Percentiles rank a stretch among this genome's conserved stretches.
Conservation (phyloP, 2,113 vertebrate species). For the Nannospalax galili region DNA sequence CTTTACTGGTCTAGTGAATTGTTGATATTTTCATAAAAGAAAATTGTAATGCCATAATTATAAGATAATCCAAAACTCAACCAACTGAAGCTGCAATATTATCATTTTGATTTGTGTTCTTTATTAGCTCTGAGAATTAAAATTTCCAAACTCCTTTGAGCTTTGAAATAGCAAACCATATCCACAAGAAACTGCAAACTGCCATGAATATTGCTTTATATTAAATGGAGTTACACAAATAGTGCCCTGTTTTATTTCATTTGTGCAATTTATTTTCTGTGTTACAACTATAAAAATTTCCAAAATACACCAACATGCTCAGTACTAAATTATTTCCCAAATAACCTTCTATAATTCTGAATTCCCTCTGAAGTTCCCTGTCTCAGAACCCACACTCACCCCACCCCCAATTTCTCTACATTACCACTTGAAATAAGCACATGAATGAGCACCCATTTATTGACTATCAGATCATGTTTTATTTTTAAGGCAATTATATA, state of each 20-base stretch:
- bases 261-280: conserved; percentile 54
- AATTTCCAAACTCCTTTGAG: conserved; percentile 58
- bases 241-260: conserved; percentile 46
- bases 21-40: conserved; percentile 66
- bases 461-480: conserved; percentile 1
- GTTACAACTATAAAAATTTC: not conserved
- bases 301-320: not conserved
- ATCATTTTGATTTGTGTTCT: conserved; percentile 69
- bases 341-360: not conserved
- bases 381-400: not conserved
- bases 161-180: not conserved
- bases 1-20: conserved; percentile 59
- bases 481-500: conserved; percentile 6
- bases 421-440: not conserved
- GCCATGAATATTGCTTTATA: not conserved
- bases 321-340: conserved; percentile 32
- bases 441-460: no score
- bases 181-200: conserved; percentile 34
- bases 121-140: conserved; percentile 62
- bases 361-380: not conserved
- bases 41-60: conserved; percentile 69
- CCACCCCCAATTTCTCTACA: not conserved
- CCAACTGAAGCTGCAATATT: conserved; percentile 63
- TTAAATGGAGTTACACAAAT: conserved; percentile 29
- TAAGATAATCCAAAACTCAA: conserved; percentile 66